phyloP scores from a whole-genome alignment of 1,140 invertebrate genomes.

The Rhagoletis pomonella region DNA sequence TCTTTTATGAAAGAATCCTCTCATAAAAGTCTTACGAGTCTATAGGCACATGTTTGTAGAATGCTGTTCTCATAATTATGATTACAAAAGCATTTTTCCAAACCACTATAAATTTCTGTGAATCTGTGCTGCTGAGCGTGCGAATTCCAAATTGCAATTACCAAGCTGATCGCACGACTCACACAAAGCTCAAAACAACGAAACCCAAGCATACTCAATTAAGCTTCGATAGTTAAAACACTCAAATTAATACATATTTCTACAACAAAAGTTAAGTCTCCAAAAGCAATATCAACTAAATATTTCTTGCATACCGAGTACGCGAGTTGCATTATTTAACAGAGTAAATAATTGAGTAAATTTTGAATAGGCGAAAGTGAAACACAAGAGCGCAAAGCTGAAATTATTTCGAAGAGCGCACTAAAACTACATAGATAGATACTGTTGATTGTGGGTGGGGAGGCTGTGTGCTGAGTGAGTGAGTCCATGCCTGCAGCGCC shows the following conservation, averaged over 20 bases:
- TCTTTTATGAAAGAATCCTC: background rate
- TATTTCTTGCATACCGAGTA: slow-evolving; percentile 17
- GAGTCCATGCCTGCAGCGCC: background rate
- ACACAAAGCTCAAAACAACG: background rate
- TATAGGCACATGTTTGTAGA: background rate
- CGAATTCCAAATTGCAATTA: background rate
- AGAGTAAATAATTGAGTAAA: background rate
- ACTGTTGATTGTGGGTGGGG: background rate
- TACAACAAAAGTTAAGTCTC: background rate
- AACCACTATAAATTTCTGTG: background rate
- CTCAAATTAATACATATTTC: background rate
- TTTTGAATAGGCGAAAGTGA: background rate
- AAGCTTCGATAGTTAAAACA: background rate
- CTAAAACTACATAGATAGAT: background rate
- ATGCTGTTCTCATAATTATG: slow-evolving; percentile 14
- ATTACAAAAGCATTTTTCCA: background rate
- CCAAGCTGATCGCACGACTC: background rate
- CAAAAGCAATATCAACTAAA: background rate
- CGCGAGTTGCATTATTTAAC: background rate
- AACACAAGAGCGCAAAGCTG: background rate
- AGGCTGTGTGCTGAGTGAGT: background rate
- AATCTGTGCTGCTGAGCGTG: background rate
- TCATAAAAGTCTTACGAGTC: background rate
- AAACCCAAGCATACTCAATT: background rate
- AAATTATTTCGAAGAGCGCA: background rate